These are phyloP conservation scores for Penelope pileata DNA, from an alignment of 2,113 vertebrate species.

Conservation along the genomic window DNA sequence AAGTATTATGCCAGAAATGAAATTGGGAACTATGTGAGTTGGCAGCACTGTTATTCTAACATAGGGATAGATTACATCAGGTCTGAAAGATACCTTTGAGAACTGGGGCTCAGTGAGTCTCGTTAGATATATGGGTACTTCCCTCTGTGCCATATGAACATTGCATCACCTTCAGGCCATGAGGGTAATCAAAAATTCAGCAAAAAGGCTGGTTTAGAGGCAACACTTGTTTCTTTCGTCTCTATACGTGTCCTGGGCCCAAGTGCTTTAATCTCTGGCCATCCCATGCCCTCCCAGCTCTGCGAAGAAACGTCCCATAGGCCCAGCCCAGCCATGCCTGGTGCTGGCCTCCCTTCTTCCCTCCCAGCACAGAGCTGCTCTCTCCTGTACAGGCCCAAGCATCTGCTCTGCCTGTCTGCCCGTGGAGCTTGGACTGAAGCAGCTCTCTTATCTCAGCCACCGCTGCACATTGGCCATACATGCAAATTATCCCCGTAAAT, in stretches of 20 bases:
- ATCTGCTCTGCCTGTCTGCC: not conserved
- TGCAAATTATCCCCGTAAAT: not conserved
- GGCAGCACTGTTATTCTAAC: not conserved
- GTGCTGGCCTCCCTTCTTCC: accelerated
- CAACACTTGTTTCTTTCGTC: not conserved
- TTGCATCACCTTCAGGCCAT: not conserved
- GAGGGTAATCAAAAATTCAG: not conserved
- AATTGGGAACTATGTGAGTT: not conserved
- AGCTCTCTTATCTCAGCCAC: not conserved
- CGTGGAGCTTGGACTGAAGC: not conserved
- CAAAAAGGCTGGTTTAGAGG: not conserved
- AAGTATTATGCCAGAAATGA: not conserved
- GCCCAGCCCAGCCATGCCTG: not conserved
- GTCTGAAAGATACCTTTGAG: not conserved
- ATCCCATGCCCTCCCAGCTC: not conserved
- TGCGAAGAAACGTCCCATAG: not conserved
- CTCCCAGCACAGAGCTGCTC: not conserved
- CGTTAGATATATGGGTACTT: not conserved
- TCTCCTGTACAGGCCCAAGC: not conserved
- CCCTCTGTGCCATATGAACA: not conserved
- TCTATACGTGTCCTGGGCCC: accelerated
- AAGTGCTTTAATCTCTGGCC: not conserved
- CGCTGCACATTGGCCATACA: not conserved
- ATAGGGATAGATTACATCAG: not conserved
- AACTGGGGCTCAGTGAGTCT: not conserved